Evolutionary conservation across 2,888 invertebrate genomes (phyloP), one percentile per base, ranked within the genome.

Genomic region (Polyploca ridens): DNA sequence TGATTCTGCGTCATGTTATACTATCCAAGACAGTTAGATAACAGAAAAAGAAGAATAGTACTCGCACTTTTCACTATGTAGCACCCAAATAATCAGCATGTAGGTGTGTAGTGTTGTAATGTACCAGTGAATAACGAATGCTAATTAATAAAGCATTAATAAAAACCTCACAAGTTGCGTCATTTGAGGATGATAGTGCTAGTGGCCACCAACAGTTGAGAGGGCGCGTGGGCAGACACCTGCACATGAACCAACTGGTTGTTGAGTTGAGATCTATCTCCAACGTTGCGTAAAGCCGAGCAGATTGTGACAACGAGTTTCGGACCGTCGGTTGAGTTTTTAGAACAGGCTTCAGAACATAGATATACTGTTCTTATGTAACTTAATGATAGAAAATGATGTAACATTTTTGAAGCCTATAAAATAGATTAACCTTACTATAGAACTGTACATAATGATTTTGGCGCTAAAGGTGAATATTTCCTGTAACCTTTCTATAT

Each of bases 81-180:
- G 16, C 49, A 49, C 16, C n/a, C n/a, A 16, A 49, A 3, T 16
- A n/a, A 14, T 7, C 6, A 49, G 0, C 49, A 71, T 68, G 76
- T 73, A 72, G 74, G 74, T 67, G 72, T 74, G 64, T 68, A 69
- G 71, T 75, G 71, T 72, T 71, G 78, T 73, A 74, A 75, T 76
- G 79, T 81, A 76, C 75, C 69, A 72, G 74, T 73, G 76, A 78
- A 83, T 81, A 76, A 78, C 76, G 78, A 83, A 83, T 84, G 81
- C 76, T 86, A 88, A 88, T 88, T 85, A 87, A 87, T 87, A 82
- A 84, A 81, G 82, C 74, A 70, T 78, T 72, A 74, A 11, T 49
- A 49, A 49, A 46, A 49, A 49, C 46, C n/a, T 74, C 77, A 76
- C 70, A 72, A 72, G 77, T 82, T 83, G 79, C 81, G 76, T 70